Evolutionary conservation across 1,140 invertebrate genomes (phyloP), one percentile per base, ranked within the genome.

Genomic region (Macrobrachium rosenbergii): DNA sequence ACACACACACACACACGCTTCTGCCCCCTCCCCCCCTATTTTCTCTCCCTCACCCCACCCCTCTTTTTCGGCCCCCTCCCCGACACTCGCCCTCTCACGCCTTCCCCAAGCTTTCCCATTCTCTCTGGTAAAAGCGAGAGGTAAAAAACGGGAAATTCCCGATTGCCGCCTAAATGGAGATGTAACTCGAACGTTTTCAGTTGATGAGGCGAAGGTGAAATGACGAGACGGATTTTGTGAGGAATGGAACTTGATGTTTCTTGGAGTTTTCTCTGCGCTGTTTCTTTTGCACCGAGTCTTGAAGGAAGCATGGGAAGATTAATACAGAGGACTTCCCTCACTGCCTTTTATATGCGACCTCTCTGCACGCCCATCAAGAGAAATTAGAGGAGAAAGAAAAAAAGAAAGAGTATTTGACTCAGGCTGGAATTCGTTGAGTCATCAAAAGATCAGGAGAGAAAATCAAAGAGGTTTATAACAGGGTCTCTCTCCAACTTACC

Each of bases 121-220:
- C 84, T 87, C 84, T 87, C 84, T 87, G 84, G 84, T 14, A 64
- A 52, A 69, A 73, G 52, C 59, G 62, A 63, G 45, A 82, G 59
- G 84, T 87, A 87, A 87, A 87, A 87, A 87, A 87, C 84, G 84
- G 84, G 84, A 87, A 87, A 87, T 77, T 87, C 84, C 19, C 69
- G 21, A 81, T 87, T 87, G 84, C 84, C 84, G 79, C 78, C 73
- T 67, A 73, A 58, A 63, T 82, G 78, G 84, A 87, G 72, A 62
- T 63, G 79, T 76, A 87, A 87, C 84, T 87, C 10, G 23, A 43
- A 28, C 23, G 23, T 72, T 28, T 52, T 52, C 52, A 8, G 7
- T 52, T 52, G 7, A 52, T 52, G 10, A 10, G 0, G 0, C 6
- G 12, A 8, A 52, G 0, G 52, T 52, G 52, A 8, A 52, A 52